Percentiles rank a stretch among this genome's conserved stretches.
Evolutionary conservation across 2,888 invertebrate species (phyloP).

Genomic region (Himalopsyche tibetana): DNA sequence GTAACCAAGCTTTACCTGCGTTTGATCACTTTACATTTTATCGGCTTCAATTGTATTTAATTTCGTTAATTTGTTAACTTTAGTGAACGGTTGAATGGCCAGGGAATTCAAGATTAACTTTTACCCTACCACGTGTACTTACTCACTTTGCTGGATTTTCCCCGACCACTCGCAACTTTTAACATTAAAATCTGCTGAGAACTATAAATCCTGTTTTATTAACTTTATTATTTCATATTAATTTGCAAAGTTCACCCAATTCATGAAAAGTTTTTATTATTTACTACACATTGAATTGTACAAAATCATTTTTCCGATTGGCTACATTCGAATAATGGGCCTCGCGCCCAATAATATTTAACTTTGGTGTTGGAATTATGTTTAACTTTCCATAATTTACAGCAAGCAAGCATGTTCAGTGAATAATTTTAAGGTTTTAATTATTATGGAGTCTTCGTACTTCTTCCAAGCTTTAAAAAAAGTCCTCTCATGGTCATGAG

Average conservation of each 20-base stretch:
- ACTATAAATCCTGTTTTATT: slow-evolving; percentile 14
- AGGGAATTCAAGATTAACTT: slow-evolving; percentile 8
- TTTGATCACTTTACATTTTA: background rate
- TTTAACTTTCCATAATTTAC: too few relatives aligned
- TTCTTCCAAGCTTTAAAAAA: too few relatives aligned
- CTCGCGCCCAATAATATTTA: too few relatives aligned
- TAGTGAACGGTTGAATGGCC: background rate
- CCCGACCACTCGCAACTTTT: background rate
- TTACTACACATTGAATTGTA: background rate
- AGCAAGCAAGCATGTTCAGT: too few relatives aligned
- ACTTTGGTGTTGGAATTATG: too few relatives aligned
- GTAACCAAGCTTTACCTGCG: background rate
- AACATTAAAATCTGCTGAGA: slow-evolving; percentile 30
- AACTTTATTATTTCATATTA: slow-evolving; percentile 8
- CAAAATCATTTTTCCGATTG: slow-evolving; percentile 21
- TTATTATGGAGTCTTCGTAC: too few relatives aligned
- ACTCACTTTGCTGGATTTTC: background rate
- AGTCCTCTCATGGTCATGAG: too few relatives aligned
- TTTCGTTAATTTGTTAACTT: slow-evolving; percentile 4
- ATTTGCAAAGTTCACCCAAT: slow-evolving; percentile 3
- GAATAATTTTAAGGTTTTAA: too few relatives aligned
- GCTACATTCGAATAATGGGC: background rate
- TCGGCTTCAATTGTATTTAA: background rate
- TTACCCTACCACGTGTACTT: background rate
- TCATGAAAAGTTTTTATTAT: slow-evolving; percentile 20